These are phyloP conservation scores for Apamea crenata DNA, from an alignment of 2,888 invertebrate genomes.

Conservation along the genomic window DNA sequence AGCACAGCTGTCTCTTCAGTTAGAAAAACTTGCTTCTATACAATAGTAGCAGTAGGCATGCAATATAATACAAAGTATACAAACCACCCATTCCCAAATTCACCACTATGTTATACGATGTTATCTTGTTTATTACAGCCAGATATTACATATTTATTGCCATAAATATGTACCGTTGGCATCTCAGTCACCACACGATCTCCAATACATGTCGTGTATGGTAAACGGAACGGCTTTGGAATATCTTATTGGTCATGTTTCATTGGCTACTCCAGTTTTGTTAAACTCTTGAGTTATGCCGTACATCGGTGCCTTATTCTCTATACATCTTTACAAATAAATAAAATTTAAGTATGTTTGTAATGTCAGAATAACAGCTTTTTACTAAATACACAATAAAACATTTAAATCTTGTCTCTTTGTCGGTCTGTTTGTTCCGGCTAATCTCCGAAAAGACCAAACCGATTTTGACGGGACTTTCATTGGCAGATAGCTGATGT, in stretches of 20 bases:
- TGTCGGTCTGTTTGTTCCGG: too few relatives aligned
- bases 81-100: not conserved
- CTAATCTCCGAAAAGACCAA: too few relatives aligned
- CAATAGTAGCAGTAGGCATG: too few relatives aligned
- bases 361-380: not conserved
- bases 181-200: slow-evolving; percentile 34
- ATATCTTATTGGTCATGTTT: slow-evolving; percentile 56
- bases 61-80: too few relatives aligned
- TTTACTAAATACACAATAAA: not conserved
- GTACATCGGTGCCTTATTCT: slow-evolving; percentile 39
- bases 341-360: not conserved
- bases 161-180: slow-evolving; percentile 49
- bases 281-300: slow-evolving; percentile 20
- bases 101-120: not conserved
- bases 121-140: slow-evolving; percentile 42
- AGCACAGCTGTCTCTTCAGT: too few relatives aligned
- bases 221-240: slow-evolving; percentile 48
- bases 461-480: too few relatives aligned
- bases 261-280: slow-evolving; percentile 34
- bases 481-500: too few relatives aligned
- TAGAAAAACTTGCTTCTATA: too few relatives aligned
- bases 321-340: not conserved
- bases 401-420: too few relatives aligned
- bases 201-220: slow-evolving; percentile 37
- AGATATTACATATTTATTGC: slow-evolving; percentile 54